A percentile compares a stretch with the other conserved stretches of the same genome.
Evolutionary conservation across 2,888 invertebrate genomes (phyloP).

Genomic region (Andrena camellia): DNA sequence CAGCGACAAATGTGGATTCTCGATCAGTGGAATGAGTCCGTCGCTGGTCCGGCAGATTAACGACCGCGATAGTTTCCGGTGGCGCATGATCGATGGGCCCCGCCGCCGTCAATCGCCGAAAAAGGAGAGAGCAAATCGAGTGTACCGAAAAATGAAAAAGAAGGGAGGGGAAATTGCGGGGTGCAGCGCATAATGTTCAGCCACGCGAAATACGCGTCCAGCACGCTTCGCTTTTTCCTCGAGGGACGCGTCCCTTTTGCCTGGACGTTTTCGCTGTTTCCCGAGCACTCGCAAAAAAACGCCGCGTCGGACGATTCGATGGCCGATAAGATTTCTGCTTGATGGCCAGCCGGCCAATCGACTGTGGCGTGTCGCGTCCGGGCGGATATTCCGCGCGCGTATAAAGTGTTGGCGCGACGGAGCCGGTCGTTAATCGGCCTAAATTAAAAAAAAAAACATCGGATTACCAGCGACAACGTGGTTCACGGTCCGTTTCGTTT

Average conservation of each 20-base stretch:
- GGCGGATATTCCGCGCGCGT: background rate
- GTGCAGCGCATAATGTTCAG: slow-evolving; percentile 15
- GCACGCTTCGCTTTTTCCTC: slow-evolving; percentile 1
- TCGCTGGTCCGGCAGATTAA: slow-evolving; percentile 41
- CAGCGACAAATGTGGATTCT: background rate
- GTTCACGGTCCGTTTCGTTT: slow-evolving; percentile 6
- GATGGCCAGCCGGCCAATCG: background rate
- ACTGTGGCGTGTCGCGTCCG: slow-evolving; percentile 8
- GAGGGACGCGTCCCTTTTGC: slow-evolving; percentile 9
- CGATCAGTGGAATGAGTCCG: slow-evolving; percentile 28
- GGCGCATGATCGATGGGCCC: slow-evolving; percentile 59
- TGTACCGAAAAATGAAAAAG: slow-evolving; percentile 25
- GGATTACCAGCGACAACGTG: slow-evolving; percentile 13
- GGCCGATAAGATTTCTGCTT: slow-evolving; percentile 47
- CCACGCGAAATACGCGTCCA: slow-evolving; percentile 16
- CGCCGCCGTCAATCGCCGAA: slow-evolving; percentile 38
- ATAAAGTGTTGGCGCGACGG: background rate
- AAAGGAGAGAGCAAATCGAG: slow-evolving; percentile 19
- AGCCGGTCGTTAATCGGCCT: slow-evolving; percentile 16
- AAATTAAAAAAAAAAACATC: slow-evolving; percentile 37
- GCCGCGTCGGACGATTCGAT: slow-evolving; percentile 37
- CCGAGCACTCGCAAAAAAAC: slow-evolving; percentile 22
- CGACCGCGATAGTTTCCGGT: slow-evolving; percentile 59
- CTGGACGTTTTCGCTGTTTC: slow-evolving; percentile 4
- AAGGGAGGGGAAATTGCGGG: background rate